These are phyloP conservation scores for Erynnis tages DNA, from an alignment of 2,888 invertebrate species.

Conservation along the genomic window DNA sequence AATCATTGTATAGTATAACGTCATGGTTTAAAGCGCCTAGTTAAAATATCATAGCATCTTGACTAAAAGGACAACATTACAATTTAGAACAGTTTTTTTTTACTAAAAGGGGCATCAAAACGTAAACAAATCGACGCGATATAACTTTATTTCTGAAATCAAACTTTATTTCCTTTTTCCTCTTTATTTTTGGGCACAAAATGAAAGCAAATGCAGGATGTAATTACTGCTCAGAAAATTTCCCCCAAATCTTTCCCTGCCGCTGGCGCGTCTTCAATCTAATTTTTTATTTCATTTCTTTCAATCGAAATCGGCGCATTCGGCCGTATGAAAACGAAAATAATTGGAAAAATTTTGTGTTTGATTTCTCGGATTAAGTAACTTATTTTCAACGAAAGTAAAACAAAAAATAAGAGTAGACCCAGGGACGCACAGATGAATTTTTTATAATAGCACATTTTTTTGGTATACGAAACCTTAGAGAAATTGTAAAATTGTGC, in stretches of 20 bases:
- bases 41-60: too few relatives aligned
- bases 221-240: constrained; percentile 14
- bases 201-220: constrained; percentile 23
- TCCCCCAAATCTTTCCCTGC: constrained; percentile 14
- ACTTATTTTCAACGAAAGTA: too few relatives aligned
- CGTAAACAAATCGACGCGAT: too few relatives aligned
- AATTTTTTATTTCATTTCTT: constrained; percentile 25
- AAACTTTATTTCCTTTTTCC: not conserved
- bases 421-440: not conserved
- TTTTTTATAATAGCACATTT: too few relatives aligned
- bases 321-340: constrained; percentile 22
- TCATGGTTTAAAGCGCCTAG: too few relatives aligned
- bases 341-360: constrained; percentile 22
- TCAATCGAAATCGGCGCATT: constrained; percentile 13
- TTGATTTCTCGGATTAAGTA: not conserved
- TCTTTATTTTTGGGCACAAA: constrained; percentile 8
- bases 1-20: too few relatives aligned
- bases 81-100: too few relatives aligned
- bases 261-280: constrained; percentile 16
- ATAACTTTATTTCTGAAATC: not conserved
- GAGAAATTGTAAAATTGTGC: too few relatives aligned
- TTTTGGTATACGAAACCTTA: too few relatives aligned
- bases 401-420: too few relatives aligned
- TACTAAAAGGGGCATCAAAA: too few relatives aligned
- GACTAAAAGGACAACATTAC: too few relatives aligned